phyloP scores from a whole-genome alignment of 2,113 vertebrate species.

The Beaufortia kweichowensis region DNA sequence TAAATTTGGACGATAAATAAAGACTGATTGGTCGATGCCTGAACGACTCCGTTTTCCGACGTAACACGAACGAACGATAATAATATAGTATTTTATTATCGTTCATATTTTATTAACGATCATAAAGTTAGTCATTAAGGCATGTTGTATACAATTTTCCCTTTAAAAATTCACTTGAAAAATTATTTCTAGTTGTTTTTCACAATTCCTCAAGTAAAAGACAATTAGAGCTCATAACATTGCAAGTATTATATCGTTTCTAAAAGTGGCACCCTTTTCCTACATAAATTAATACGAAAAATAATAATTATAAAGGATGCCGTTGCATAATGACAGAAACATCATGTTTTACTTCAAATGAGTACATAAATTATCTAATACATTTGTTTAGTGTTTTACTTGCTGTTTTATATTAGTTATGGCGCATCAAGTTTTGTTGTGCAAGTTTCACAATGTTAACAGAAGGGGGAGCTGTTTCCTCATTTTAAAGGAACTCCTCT shows the following conservation, averaged over 20 bases:
- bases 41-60: constrained; percentile 51
- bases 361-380: not conserved
- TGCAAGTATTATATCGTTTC: too few relatives aligned
- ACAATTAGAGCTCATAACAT: too few relatives aligned
- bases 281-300: too few relatives aligned
- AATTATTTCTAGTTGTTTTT: too few relatives aligned
- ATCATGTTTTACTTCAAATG: not conserved
- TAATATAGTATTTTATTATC: too few relatives aligned
- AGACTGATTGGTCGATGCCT: constrained; percentile 32
- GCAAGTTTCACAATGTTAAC: constrained; percentile 54
- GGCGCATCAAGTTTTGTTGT: not conserved
- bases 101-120: too few relatives aligned
- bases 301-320: too few relatives aligned
- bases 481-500: not conserved
- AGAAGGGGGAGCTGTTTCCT: constrained; percentile 70
- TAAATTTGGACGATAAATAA: not conserved
- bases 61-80: not conserved
- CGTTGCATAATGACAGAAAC: not conserved
- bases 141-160: too few relatives aligned
- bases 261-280: too few relatives aligned
- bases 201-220: too few relatives aligned
- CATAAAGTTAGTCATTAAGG: too few relatives aligned
- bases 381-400: not conserved
- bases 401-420: not conserved
- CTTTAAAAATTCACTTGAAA: too few relatives aligned